A percentile compares a stretch with the other conserved stretches of the same genome.
phyloP scores from a whole-genome alignment of 2,888 invertebrate genomes.

The Agrotis ipsilon region DNA sequence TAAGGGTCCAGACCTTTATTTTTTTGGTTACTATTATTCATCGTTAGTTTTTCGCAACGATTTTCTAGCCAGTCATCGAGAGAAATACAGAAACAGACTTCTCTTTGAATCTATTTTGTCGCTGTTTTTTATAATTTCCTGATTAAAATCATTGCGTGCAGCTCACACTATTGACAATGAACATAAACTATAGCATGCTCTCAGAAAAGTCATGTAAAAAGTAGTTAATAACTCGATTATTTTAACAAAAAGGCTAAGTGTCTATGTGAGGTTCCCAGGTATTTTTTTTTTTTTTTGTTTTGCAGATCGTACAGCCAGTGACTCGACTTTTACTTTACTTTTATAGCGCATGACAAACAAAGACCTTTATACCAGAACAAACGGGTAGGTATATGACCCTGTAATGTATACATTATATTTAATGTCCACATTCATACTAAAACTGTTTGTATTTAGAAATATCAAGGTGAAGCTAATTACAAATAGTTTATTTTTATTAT shows the following conservation, averaged over 20 bases:
- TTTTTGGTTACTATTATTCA: neutral
- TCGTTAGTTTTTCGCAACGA: neutral
- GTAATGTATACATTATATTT: neutral
- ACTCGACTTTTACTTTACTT: slow-evolving; percentile 58
- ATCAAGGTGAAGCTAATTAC: slow-evolving; percentile 33
- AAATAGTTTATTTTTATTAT: slow-evolving; percentile 15
- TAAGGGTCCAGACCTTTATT: neutral
- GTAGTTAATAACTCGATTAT: slow-evolving; percentile 13
- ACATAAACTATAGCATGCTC: slow-evolving; percentile 9
- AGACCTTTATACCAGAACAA: slow-evolving; percentile 48
- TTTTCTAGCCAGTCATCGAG: neutral
- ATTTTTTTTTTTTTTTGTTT: neutral
- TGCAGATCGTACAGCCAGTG: slow-evolving; percentile 31
- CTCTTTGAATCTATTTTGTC: too few species aligned
- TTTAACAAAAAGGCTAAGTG: slow-evolving; percentile 12
- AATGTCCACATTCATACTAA: neutral
- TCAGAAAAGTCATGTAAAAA: slow-evolving; percentile 18
- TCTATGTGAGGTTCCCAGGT: slow-evolving; percentile 13
- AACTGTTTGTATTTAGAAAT: slow-evolving; percentile 8
- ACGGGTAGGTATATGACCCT: slow-evolving; percentile 48
- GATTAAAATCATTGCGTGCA: slow-evolving; percentile 44
- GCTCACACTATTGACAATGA: neutral
- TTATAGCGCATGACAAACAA: slow-evolving; percentile 54
- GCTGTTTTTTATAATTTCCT: slow-evolving; percentile 9
- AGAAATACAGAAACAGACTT: too few species aligned